phyloP scores from a whole-genome alignment of 2,888 invertebrate genomes.

The Euzophera pinguis region DNA sequence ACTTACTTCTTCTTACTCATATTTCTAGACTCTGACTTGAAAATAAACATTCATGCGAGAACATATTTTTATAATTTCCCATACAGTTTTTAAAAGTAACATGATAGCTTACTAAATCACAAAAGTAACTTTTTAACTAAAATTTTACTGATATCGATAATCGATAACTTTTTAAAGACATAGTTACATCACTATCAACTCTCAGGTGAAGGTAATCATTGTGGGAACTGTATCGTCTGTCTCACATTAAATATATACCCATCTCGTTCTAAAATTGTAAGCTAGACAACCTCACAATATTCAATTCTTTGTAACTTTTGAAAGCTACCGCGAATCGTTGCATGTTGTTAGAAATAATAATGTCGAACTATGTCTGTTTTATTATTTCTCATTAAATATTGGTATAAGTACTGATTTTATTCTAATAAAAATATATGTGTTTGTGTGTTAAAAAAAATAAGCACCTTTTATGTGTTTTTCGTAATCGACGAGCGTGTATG shows the following conservation, averaged over 20 bases:
- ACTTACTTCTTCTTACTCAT: no score
- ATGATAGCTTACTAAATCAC: no score
- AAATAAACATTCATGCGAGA: no score
- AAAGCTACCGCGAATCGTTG: constrained; percentile 13
- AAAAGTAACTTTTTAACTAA: no score
- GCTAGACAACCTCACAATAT: constrained; percentile 42
- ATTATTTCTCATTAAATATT: neutral
- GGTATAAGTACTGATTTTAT: no score
- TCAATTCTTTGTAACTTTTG: constrained; percentile 35
- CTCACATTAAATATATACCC: constrained; percentile 48
- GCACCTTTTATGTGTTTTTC: no score
- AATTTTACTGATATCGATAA: constrained; percentile 1
- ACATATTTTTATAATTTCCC: no score
- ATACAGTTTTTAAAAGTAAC: no score
- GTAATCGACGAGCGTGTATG: no score
- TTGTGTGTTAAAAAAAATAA: no score
- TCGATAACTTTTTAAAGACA: neutral
- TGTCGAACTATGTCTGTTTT: neutral
- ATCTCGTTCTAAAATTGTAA: constrained; percentile 59
- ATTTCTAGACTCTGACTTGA: no score
- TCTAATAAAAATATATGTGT: no score
- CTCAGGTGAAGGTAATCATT: constrained; percentile 76
- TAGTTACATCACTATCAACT: constrained; percentile 28
- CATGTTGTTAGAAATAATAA: constrained; percentile 13
- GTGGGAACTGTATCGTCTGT: constrained; percentile 68